Conservation (phyloP, 2,888 invertebrate genomes). For the Malthinus flaveolus region DNA sequence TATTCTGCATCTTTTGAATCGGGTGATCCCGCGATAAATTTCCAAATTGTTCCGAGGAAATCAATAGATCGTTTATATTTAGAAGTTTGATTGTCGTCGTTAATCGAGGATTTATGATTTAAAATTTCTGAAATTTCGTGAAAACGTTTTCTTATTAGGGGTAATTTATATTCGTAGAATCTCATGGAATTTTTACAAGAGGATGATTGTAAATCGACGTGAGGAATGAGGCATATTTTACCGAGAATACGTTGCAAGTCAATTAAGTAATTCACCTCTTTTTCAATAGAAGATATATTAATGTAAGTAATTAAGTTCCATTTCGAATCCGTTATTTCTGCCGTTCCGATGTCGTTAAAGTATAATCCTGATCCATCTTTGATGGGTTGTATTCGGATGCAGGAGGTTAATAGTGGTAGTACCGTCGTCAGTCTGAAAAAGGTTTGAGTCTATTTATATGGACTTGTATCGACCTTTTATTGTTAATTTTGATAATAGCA, state of each 20-base stretch:
- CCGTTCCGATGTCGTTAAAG: not conserved
- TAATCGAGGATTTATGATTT: not conserved
- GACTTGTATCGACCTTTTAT: constrained; percentile 16
- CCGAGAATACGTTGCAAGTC: not conserved
- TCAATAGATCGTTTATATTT: not conserved
- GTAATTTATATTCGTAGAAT: not conserved
- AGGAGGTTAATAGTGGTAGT: too few relatives aligned
- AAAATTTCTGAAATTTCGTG: not conserved
- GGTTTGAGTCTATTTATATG: constrained; percentile 24
- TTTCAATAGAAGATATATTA: not conserved
- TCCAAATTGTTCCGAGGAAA: not conserved
- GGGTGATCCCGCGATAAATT: not conserved
- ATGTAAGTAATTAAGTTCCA: not conserved
- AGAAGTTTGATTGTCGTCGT: not conserved
- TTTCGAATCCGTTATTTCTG: not conserved
- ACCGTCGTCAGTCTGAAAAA: too few relatives aligned
- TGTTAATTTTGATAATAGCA: constrained; percentile 29
- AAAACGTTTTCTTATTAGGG: not conserved
- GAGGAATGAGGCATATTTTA: not conserved
- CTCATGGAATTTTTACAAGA: not conserved
- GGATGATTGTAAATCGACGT: not conserved
- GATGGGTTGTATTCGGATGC: not conserved
- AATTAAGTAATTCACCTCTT: not conserved
- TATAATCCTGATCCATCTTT: constrained; percentile 1
- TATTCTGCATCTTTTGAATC: not conserved